Base-by-base conservation (phyloP, 2,888 invertebrate genomes). In the Dynastes maya region DNA sequence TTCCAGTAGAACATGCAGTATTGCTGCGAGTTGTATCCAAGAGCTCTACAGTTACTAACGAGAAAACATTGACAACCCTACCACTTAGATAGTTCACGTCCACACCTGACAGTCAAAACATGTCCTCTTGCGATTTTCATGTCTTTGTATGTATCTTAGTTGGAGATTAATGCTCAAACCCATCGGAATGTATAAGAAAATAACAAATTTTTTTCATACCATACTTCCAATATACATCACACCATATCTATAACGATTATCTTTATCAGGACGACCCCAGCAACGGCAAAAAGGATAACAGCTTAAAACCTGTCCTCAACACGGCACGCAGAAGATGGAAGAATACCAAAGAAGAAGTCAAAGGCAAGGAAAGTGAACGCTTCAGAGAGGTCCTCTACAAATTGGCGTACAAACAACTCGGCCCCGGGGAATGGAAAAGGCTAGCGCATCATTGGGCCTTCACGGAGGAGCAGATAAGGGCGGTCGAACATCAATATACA, bases 401-500 rank as follows among this genome's bases (percentile, higher is more conserved):
- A 82, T 84, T 92, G 79, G 90, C 93, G 81, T 89, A 93, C 89
- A 90, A 91, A 88, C 92, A 93, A 82, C 87, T 94, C 65, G 90
- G 90, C 11, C 90, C 90, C 0, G 90, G 90, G 1, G 93, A 94
- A 84, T 94, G 94, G 94, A 93, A 93, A 84, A 90, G 90, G 79
- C 87, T 94, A 55, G 94, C 93, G 0, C 88, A 90, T 40, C 91
- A 93, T 83, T 94, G 94, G 93, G 91, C 92, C 45, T 94, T 94
- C 86, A 93, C 92, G 0, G 91, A 92, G 65, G 93, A 93, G 77
- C 93, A 94, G 84, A 92, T 94, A 79, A 90, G 90, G 82, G 93
- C 93, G 22, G 93, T 94, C 80, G 93, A 93, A 85, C 93, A 93
- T 85, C 93, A 94, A 84, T 93, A 93, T 84, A 93, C 92, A 81